Base-by-base conservation (phyloP, 2,113 vertebrate species). In the Erythrocercus mccallii region DNA sequence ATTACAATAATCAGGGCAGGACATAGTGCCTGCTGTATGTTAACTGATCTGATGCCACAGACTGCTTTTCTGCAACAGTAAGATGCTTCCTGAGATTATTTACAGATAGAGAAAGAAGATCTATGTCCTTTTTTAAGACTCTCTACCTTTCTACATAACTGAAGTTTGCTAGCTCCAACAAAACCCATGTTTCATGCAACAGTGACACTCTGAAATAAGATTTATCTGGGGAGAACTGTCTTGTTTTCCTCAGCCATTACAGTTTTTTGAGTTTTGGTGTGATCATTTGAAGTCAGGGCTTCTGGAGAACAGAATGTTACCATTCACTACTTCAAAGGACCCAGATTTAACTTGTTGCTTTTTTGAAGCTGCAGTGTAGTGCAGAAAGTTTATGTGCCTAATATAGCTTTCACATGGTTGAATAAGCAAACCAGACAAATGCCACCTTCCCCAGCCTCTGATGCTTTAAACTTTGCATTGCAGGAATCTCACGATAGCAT, bases 1-100 rank as follows among this genome's bases (percentile, higher is more conserved):
- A 95, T 95, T 74, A 83, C 47, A 86, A 44, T 23, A 81, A 92
- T 78, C 79, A 96, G 90, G 94, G 80, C 91, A 93, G 86, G 17
- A 42, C 57, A 57, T 0, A 57, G 81, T 18, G 65, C 3, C 2
- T 54, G 37, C 62, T 11, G 5, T 8, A 53, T 80, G 48, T 6
- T 54, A 86, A 38, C 3, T 27, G 86, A 33, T 17, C 53, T 82
- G 66, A 91, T 0, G 0, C 9, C 57, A 83, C 56, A 2, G 35
- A 21, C 19, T 37, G 42, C 22, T 12, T 64, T 85, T 60, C 50
- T 6, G 42, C 79, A 58, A 72, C 47, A 35, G 13, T 3, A 17
- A 31, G 42, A 62, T 19, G 24, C 22, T 89, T 62, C 53, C 37
- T 56, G 40, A 72, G 79, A 56, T 35, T 42, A 38, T 57, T 78